Conservation (phyloP, 2,797 vertebrate species). For the Gastrophryne carolinensis region DNA sequence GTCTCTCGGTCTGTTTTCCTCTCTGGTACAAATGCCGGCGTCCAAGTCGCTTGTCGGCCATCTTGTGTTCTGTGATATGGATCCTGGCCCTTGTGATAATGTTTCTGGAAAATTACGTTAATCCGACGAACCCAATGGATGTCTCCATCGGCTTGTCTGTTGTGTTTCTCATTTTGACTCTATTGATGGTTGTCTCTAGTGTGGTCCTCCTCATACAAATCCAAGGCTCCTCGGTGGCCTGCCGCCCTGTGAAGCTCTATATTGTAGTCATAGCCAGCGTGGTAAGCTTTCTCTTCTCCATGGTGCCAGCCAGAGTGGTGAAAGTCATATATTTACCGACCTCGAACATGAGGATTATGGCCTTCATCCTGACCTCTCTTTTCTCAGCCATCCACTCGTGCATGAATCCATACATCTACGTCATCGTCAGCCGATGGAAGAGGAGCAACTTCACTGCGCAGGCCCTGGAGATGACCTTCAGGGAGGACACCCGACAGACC, state of each 20-base stretch:
- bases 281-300: neutral
- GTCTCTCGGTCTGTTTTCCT: slow-evolving; percentile 2
- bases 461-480: slow-evolving; percentile 5
- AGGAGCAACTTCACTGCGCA: neutral
- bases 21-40: slow-evolving; percentile 20
- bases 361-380: neutral
- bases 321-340: neutral
- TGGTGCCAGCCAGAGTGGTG: neutral
- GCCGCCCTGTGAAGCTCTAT: neutral
- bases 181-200: neutral
- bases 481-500: neutral
- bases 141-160: neutral
- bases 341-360: neutral
- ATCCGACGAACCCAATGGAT: neutral
- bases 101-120: neutral
- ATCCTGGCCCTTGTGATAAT: neutral
- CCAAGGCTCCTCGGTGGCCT: slow-evolving; percentile 14
- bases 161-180: neutral
- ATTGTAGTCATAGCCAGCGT: rapidly evolving
- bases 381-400: slow-evolving; percentile 8
- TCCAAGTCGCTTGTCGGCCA: neutral
- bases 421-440: slow-evolving; percentile 18
- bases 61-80: slow-evolving; percentile 1
- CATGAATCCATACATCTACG: slow-evolving; percentile 24
- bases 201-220: slow-evolving; percentile 12